Evolutionary conservation across 2,797 vertebrate species (phyloP).

Genomic region (Anguilla anguilla): DNA sequence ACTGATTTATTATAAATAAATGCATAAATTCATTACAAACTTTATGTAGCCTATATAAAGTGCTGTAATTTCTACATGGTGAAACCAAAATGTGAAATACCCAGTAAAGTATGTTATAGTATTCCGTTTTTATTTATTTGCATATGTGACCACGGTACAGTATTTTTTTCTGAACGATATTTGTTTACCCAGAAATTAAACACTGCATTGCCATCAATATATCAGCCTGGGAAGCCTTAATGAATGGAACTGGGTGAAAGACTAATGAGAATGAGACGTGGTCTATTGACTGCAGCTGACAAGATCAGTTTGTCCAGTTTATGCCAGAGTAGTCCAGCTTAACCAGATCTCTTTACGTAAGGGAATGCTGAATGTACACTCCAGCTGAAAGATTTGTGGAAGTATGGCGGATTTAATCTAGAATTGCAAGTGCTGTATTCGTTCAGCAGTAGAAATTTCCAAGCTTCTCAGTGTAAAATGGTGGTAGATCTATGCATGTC

Average conservation of each 20-base stretch:
- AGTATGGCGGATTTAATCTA: background rate
- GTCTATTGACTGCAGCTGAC: slow-evolving; percentile 47
- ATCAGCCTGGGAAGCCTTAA: slow-evolving; percentile 46
- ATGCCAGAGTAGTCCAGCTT: slow-evolving; percentile 47
- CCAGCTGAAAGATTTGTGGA: background rate
- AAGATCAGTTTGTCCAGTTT: slow-evolving; percentile 18
- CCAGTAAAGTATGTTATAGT: too few relatives aligned
- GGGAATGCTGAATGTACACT: slow-evolving; percentile 49
- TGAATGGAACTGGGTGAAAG: slow-evolving; percentile 47
- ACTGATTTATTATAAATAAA: too few relatives aligned
- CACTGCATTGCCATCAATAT: slow-evolving; percentile 44
- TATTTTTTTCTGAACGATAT: slow-evolving; percentile 38
- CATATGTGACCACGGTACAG: background rate
- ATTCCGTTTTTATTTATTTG: background rate
- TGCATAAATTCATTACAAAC: too few relatives aligned
- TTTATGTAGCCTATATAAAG: too few relatives aligned
- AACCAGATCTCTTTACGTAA: slow-evolving; percentile 38
- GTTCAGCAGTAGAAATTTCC: background rate
- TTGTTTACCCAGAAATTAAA: slow-evolving; percentile 18
- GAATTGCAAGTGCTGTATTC: background rate
- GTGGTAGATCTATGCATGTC: too few relatives aligned
- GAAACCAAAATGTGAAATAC: too few relatives aligned
- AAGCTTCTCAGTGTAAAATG: too few relatives aligned
- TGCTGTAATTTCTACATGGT: too few relatives aligned
- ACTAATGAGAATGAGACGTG: slow-evolving; percentile 56